Percentiles rank a stretch among this genome's conserved stretches.
Conservation (phyloP, 2,113 vertebrate species). For the Rhizomys pruinosus region DNA sequence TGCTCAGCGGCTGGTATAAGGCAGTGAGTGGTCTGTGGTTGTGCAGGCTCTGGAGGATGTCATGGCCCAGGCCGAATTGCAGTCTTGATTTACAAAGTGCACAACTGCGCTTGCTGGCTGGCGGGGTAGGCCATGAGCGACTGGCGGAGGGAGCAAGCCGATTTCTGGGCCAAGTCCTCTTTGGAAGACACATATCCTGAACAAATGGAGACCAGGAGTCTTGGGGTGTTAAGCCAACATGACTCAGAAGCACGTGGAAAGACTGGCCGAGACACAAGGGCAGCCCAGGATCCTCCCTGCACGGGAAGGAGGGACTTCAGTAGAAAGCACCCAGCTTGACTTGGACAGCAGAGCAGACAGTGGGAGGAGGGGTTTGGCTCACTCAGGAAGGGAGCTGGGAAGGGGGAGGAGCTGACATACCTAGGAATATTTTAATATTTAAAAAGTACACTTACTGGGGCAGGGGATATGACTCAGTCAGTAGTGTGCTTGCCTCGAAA, state of each 20-base stretch:
- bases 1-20: not conserved
- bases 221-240: not conserved
- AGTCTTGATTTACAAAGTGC: not conserved
- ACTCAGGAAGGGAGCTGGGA: not conserved
- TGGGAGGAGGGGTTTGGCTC: not conserved
- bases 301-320: not conserved
- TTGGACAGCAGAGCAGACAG: not conserved
- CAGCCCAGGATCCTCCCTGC: constrained; percentile 50
- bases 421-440: rapidly evolving
- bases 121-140: too few species aligned
- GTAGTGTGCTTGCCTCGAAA: not conserved
- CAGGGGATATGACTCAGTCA: not conserved
- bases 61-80: not conserved
- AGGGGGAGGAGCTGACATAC: too few species aligned
- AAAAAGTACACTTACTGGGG: rapidly evolving
- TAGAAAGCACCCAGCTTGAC: not conserved
- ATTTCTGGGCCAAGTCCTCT: not conserved
- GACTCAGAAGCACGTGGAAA: not conserved
- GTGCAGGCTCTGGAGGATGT: too few species aligned
- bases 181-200: not conserved
- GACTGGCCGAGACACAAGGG: not conserved
- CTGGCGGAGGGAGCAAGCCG: too few species aligned
- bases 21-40: not conserved
- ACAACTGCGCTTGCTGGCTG: too few species aligned
- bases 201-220: not conserved